Percentiles rank a stretch among this genome's conserved stretches.
Evolutionary conservation across 2,797 vertebrate genomes (phyloP).

Genomic region (Silurus lanzhouensis): DNA sequence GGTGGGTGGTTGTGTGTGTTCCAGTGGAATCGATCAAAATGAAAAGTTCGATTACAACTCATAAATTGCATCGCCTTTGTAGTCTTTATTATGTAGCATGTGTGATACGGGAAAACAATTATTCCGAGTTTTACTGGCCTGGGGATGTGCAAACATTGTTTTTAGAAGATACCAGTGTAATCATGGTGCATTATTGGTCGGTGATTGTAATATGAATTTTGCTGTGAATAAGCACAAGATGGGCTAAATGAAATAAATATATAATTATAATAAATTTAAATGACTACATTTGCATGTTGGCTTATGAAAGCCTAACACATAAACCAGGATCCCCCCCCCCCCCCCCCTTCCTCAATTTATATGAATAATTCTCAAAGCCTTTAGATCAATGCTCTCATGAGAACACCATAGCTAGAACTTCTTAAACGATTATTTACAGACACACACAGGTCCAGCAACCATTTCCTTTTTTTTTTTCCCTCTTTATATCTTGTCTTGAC

Average conservation of each 20-base stretch:
- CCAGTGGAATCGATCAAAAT: slow-evolving; percentile 6
- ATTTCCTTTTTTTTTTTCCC: slow-evolving; percentile 4
- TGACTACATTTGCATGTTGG: slow-evolving; percentile 5
- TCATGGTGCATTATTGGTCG: not conserved
- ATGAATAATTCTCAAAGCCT: not conserved
- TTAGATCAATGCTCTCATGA: slow-evolving; percentile 11
- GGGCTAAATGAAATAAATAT: not conserved
- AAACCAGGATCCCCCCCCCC: not conserved
- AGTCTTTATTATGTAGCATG: not conserved
- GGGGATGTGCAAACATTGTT: not conserved
- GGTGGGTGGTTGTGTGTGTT: not conserved
- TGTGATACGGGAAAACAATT: not conserved
- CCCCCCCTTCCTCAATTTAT: not conserved
- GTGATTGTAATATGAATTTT: not conserved
- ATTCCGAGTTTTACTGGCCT: not conserved
- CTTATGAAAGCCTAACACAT: not conserved
- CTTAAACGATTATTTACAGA: not conserved
- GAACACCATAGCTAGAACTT: not conserved
- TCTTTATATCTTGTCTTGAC: not conserved
- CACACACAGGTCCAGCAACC: not conserved
- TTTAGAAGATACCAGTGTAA: not conserved
- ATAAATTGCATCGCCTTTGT: not conserved
- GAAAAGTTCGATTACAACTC: slow-evolving; percentile 10
- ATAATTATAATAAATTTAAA: not conserved
- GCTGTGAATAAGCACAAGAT: not conserved